Evolutionary conservation across 2,797 vertebrate species (phyloP), one percentile per base, ranked within the genome.

Genomic region (Hephaestus fuliginosus): DNA sequence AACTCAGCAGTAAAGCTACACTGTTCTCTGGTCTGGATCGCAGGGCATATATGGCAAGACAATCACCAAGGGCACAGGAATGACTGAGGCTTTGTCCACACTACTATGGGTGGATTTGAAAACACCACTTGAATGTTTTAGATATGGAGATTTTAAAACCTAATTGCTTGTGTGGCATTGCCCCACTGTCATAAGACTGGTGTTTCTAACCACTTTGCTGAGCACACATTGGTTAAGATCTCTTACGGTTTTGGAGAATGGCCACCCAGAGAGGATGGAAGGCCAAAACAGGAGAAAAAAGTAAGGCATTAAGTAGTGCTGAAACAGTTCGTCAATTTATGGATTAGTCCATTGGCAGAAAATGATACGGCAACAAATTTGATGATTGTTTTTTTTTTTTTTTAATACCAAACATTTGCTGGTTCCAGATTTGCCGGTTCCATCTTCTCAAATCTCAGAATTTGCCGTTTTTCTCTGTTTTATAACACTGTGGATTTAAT

Each of bases 31-130:
- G 71, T 0, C 76, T 77, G 68, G 74, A 55, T 80, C 48, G 0
- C 76, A 44, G 76, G 61, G 65, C 68, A 68, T 33, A 49, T 36
- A 56, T 72, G 76, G 57, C 36, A 41, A 83, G 85, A 75, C 64
- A 17, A 30, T 81, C 80, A 63, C 53, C 28, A 22, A 0, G 70
- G 55, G 56, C 2, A 3, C 41, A 57, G 65, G 75, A 46, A 46
- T 43, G 71, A 75, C 51, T 13, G 52, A 62, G 65, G 49, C 53
- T 52, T 25, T 0, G n/a, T 60, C 49, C 48, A 64, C 68, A 25
- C n/a, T 67, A 30, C 76, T 65, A 20, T 44, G 48, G 25, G 48
- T 43, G 51, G 39, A 58, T 9, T 41, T 69, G 57, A 66, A 57
- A 69, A 71, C 3, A 2, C 30, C 11, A 17, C 51, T 61, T 0